A percentile compares a stretch with the other conserved stretches of the same genome.
Evolutionary conservation across 2,113 vertebrate genomes (phyloP).

Genomic region (Falcunculus frontatus): DNA sequence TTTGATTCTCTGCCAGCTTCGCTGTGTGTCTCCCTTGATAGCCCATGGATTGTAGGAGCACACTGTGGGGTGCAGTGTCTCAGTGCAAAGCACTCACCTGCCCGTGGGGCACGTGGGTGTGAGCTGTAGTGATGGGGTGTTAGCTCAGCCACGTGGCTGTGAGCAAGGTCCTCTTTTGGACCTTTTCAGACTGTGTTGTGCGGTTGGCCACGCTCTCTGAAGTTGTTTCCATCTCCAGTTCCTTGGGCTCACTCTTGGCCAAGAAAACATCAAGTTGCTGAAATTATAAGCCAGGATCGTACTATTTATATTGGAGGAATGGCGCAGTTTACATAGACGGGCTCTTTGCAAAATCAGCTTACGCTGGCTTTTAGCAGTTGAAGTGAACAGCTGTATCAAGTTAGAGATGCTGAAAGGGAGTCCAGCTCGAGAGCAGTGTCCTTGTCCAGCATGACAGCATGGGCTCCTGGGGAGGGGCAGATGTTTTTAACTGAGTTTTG

Average conservation of each 20-base stretch:
- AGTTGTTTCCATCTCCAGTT: conserved; percentile 30
- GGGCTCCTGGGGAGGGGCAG: accelerated
- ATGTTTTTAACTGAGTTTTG: neutral
- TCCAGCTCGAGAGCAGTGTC: neutral
- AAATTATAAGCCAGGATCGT: neutral
- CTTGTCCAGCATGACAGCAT: neutral
- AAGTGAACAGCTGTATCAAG: conserved; percentile 46
- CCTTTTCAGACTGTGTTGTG: neutral
- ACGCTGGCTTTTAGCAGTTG: conserved; percentile 6
- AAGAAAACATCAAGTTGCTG: conserved; percentile 50
- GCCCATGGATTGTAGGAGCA: neutral
- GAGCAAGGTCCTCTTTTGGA: neutral
- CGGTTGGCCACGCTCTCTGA: neutral
- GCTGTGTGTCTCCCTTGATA: neutral
- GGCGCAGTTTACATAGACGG: neutral
- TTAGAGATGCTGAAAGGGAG: conserved; percentile 14
- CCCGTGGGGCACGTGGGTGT: accelerated
- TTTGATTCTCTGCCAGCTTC: neutral
- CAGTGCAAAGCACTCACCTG: neutral
- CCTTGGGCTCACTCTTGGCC: conserved; percentile 30
- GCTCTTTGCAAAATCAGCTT: conserved; percentile 46
- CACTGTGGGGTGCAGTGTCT: accelerated
- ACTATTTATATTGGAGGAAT: conserved; percentile 48
- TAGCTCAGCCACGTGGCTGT: neutral
- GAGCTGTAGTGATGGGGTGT: neutral